Base-by-base conservation (phyloP, 2,113 vertebrate species). In the Lophius piscatorius region DNA sequence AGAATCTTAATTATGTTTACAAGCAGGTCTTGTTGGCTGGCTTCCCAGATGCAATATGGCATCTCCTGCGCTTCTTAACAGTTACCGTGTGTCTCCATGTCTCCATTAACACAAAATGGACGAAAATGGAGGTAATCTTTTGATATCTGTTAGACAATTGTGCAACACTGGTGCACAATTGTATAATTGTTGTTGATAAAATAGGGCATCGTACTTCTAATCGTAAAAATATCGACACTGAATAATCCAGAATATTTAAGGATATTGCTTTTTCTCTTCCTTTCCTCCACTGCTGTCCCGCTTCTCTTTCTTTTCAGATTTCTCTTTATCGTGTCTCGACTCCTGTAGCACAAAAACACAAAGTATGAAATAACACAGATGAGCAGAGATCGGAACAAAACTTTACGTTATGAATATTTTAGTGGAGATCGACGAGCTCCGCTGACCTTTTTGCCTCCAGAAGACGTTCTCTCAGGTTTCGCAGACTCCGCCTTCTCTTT, bases 261-360 rank as follows among this genome's bases (percentile, higher is more conserved):
- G 97, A 99, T 98, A 99, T 99, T 99, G 97, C 91, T 98, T 99
- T 92, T 99, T 99, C 72, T 98, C 97, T 85, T 99, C 97, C 83
- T 99, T 99, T 47, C 94, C 93, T 39, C 95, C 95, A 68, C 93
- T 91, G 84, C 94, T 94, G 42, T 98, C 96, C 58, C 96, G 90
- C 87, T 99, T 99, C 65, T 98, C 88, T 49, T 88, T 98, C 90
- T 98, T 99, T 74, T 99, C 97, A 57, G 94, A 67, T 87, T 99
- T 98, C 82, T 98, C 96, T 87, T 99, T 98, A 76, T 98, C 96
- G 18, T 98, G 97, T 78, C 96, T 94, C 54, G 96, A 98, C 75
- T 99, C 96, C 96, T 99, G 68, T 3, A 51, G 45, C n/a, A 59
- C 22, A 61, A 11, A 5, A 62, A 48, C 9, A 78, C 14, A 65